phyloP scores from a whole-genome alignment of 2,113 vertebrate species.

The Nycticebus coucang region DNA sequence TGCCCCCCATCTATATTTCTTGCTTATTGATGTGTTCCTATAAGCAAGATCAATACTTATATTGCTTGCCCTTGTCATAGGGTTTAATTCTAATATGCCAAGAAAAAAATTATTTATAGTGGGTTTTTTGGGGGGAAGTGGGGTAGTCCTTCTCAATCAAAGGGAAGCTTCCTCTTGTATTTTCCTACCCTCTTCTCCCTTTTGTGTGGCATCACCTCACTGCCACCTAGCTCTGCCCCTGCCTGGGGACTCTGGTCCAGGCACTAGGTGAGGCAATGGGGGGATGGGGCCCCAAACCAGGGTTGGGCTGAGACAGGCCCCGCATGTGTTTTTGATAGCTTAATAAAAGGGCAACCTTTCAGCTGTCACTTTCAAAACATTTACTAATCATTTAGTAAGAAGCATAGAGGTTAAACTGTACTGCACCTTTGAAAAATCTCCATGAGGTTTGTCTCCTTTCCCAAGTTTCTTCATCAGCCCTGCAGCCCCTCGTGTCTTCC shows the following conservation, averaged over 20 bases:
- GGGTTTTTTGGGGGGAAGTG: not conserved
- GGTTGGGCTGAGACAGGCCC: not conserved
- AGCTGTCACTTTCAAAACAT: not conserved
- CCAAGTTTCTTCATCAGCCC: not conserved
- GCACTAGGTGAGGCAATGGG: rapidly evolving
- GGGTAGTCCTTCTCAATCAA: not conserved
- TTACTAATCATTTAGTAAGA: not conserved
- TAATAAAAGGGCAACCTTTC: not conserved
- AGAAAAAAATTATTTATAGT: not conserved
- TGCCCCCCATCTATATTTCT: not conserved
- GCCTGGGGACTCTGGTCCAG: too few species aligned
- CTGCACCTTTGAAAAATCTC: not conserved
- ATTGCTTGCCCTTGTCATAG: not conserved
- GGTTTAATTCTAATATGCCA: not conserved
- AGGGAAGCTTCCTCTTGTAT: not conserved
- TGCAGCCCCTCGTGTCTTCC: rapidly evolving
- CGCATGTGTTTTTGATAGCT: not conserved
- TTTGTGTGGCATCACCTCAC: not conserved
- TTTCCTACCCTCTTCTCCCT: not conserved
- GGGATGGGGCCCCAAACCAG: not conserved
- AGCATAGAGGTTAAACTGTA: not conserved
- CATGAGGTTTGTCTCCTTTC: not conserved
- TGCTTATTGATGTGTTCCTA: not conserved
- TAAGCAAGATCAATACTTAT: not conserved
- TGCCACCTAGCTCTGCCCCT: too few species aligned